Conservation (phyloP, 2,888 invertebrate species). For the Pharmacophagus antenor region DNA sequence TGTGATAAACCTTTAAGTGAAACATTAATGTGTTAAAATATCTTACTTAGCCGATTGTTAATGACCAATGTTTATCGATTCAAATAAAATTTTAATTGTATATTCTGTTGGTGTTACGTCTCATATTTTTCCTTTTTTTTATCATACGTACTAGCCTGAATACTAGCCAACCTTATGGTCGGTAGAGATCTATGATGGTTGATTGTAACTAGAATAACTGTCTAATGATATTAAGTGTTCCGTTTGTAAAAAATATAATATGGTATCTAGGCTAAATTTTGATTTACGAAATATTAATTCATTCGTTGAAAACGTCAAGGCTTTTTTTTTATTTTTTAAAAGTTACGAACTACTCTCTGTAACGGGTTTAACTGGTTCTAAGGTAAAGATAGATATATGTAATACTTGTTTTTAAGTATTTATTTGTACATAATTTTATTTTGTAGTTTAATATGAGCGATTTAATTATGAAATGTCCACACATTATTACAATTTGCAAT, state of each 20-base stretch:
- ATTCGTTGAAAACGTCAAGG: constrained; percentile 11
- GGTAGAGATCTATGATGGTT: too few relatives aligned
- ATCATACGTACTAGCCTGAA: too few relatives aligned
- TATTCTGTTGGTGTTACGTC: background rate
- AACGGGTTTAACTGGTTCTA: constrained; percentile 15
- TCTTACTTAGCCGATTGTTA: background rate
- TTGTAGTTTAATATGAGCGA: background rate
- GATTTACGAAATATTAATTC: background rate
- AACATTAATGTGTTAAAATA: background rate
- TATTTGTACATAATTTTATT: background rate
- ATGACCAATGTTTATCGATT: background rate
- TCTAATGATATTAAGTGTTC: background rate
- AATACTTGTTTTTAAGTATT: constrained; percentile 1
- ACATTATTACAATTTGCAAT: background rate
- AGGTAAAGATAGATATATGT: background rate
- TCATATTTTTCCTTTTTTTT: too few relatives aligned
- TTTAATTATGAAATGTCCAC: background rate
- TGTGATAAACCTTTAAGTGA: constrained; percentile 2
- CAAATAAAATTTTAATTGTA: too few relatives aligned
- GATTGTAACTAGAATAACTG: background rate
- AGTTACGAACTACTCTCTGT: background rate
- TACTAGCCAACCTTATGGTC: too few relatives aligned
- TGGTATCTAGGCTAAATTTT: background rate
- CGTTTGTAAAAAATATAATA: background rate
- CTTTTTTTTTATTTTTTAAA: constrained; percentile 6